Evolutionary conservation across 2,113 vertebrate species (phyloP).

Genomic region (Nerophis lumbriciformis): DNA sequence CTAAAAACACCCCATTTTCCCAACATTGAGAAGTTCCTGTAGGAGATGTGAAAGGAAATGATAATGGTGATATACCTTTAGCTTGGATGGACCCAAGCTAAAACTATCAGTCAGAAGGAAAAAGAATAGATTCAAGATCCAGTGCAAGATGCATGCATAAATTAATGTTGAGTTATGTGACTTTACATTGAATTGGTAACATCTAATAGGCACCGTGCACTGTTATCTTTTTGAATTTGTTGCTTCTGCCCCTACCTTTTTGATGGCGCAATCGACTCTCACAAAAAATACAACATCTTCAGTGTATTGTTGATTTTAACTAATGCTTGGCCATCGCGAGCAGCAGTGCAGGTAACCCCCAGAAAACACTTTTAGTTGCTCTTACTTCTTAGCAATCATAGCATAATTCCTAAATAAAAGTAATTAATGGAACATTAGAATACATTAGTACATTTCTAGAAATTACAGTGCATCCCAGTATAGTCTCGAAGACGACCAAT

Average conservation of each 20-base stretch:
- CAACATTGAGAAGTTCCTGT: constrained; percentile 12
- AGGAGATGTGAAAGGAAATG: constrained; percentile 11
- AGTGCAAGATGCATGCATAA: constrained; percentile 54
- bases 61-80: neutral
- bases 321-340: neutral
- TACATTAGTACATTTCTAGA: neutral
- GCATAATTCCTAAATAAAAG: neutral
- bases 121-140: constrained; percentile 23
- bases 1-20: constrained; percentile 8
- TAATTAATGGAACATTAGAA: neutral
- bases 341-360: neutral
- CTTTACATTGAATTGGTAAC: constrained; percentile 28
- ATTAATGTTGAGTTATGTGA: constrained; percentile 38
- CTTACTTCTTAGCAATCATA: neutral
- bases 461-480: constrained; percentile 17
- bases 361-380: neutral
- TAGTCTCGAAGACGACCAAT: constrained; percentile 68
- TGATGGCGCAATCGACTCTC: constrained; percentile 24
- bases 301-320: no score
- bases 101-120: constrained; percentile 33
- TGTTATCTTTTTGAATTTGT: constrained; percentile 28
- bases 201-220: constrained; percentile 31
- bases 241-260: constrained; percentile 1
- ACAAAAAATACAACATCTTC: neutral
- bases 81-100: constrained; percentile 15